Evolutionary conservation across 2,113 vertebrate genomes (phyloP).

Genomic region (Tyrannus savana): DNA sequence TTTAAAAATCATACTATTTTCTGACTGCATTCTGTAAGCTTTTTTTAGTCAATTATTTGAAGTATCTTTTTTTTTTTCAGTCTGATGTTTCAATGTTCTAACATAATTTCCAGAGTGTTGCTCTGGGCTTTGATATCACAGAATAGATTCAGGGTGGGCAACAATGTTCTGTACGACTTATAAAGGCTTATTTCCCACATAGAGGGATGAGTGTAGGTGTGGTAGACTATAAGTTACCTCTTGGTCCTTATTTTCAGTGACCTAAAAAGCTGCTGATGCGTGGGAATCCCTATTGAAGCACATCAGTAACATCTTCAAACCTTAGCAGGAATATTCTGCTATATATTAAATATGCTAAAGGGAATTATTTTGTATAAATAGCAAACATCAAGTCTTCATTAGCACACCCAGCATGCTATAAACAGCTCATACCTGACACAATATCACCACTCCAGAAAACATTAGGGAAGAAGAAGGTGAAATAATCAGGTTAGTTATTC

Average conservation of each 20-base stretch:
- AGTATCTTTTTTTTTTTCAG: not conserved
- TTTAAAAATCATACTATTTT: not conserved
- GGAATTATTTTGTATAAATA: not conserved
- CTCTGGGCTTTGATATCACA: not conserved
- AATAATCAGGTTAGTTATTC: not conserved
- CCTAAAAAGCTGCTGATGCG: not conserved
- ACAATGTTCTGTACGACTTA: not conserved
- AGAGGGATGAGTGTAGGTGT: not conserved
- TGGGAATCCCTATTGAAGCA: not conserved
- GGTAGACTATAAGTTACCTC: not conserved
- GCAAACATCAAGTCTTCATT: not conserved
- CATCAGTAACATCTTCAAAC: not conserved
- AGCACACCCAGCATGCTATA: not conserved
- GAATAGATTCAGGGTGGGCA: not conserved
- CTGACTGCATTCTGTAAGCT: not conserved
- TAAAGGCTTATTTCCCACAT: not conserved
- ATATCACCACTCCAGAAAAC: not conserved
- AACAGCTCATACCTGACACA: not conserved
- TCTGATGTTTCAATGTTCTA: not conserved
- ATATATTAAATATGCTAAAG: not conserved
- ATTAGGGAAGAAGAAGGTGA: not conserved
- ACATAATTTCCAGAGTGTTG: fast-evolving
- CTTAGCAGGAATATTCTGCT: not conserved
- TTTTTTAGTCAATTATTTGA: not conserved
- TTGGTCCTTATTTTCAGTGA: not conserved